Evolutionary conservation across 2,113 vertebrate genomes (phyloP).

Genomic region (Albula glossodonta): DNA sequence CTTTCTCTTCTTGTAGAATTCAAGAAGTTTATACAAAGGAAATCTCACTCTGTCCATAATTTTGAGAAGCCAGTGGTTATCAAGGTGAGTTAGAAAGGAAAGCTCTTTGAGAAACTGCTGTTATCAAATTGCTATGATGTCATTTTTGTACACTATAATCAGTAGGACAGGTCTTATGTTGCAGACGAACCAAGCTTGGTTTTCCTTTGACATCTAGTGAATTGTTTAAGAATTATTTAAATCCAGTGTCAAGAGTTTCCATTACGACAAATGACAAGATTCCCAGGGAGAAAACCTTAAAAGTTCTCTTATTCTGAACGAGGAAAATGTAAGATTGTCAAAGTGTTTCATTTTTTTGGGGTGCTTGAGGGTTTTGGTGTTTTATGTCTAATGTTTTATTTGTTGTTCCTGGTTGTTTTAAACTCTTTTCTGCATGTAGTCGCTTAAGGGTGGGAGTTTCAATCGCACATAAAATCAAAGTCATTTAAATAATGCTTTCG

Average conservation of each 20-base stretch:
- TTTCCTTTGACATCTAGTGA: conserved; percentile 16
- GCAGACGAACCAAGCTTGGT: no score
- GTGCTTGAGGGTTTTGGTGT: not conserved
- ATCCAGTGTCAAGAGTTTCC: not conserved
- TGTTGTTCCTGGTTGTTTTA: no score
- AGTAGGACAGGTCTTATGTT: not conserved
- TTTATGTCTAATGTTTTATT: no score
- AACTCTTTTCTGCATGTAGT: no score
- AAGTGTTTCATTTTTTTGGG: not conserved
- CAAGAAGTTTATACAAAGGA: conserved; percentile 95
- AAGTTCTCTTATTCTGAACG: not conserved
- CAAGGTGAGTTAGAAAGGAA: conserved; percentile 79
- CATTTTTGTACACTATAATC: not conserved
- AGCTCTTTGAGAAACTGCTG: not conserved
- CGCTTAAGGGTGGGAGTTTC: no score
- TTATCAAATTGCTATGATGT: not conserved
- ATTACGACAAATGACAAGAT: not conserved
- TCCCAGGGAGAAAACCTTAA: not conserved
- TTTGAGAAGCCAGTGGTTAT: conserved; percentile 92
- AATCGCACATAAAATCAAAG: no score
- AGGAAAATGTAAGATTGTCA: not conserved
- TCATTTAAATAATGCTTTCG: no score
- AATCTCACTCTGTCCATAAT: conserved; percentile 87
- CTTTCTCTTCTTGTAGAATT: conserved; percentile 75
- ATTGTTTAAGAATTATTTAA: not conserved